A percentile compares a stretch with the other conserved stretches of the same genome.
Evolutionary conservation across 2,113 vertebrate genomes (phyloP).

Genomic region (Bos taurus): ARS-UCD2.0 NC_037329.1:102268001-102268500

Average conservation of each 20-base stretch:
- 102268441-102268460: neutral
- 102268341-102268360: neutral
- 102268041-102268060: neutral
- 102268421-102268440: neutral
- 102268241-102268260: neutral
- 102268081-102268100: neutral
- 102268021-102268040: neutral
- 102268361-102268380: neutral
- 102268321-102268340: neutral
- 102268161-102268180: neutral
- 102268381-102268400: neutral
- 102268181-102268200: neutral
- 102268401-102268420: neutral
- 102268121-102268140: neutral
- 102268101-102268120: neutral
- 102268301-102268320: neutral
- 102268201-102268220: neutral
- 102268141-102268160: neutral
- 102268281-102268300: neutral
- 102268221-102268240: neutral
- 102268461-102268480: neutral
- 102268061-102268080: neutral
- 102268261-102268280: neutral
- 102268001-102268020: neutral
- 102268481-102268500: neutral